Percentiles rank a stretch among this genome's conserved stretches.
phyloP scores from a whole-genome alignment of 1,140 invertebrate species.

The Cecropterus lyciades region DNA sequence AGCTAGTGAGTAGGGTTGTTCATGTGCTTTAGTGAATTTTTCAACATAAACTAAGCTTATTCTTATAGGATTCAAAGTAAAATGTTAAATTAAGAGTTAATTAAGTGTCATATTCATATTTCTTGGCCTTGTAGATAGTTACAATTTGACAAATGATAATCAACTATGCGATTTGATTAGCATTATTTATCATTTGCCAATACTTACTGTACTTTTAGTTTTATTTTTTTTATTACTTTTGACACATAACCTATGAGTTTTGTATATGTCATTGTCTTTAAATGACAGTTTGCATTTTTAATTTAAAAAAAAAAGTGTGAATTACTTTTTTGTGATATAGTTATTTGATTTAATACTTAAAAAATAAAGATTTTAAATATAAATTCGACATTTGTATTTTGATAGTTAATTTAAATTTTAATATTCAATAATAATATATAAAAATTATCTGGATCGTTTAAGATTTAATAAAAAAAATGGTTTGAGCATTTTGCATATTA shows the following conservation, averaged over 20 bases:
- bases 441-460: too few relatives aligned
- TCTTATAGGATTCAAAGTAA: slow-evolving; percentile 44
- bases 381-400: too few relatives aligned
- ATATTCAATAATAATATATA: too few relatives aligned
- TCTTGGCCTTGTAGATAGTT: slow-evolving; percentile 47
- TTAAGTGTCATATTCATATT: slow-evolving; percentile 27
- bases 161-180: slow-evolving; percentile 32
- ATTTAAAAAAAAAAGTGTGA: not conserved
- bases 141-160: slow-evolving; percentile 33
- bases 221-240: slow-evolving; percentile 37
- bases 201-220: not conserved
- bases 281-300: slow-evolving; percentile 22
- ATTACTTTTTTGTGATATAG: too few relatives aligned
- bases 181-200: slow-evolving; percentile 15
- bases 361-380: too few relatives aligned
- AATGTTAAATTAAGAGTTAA: slow-evolving; percentile 39
- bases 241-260: slow-evolving; percentile 64
- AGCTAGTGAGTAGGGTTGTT: slow-evolving; percentile 23
- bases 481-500: too few relatives aligned
- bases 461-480: too few relatives aligned
- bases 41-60: slow-evolving; percentile 29
- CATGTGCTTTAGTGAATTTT: slow-evolving; percentile 29
- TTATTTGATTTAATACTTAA: too few relatives aligned
- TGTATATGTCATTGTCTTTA: slow-evolving; percentile 27
- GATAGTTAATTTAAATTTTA: too few relatives aligned